A percentile compares a stretch with the other conserved stretches of the same genome.
Evolutionary conservation across 2,888 invertebrate species (phyloP).

Genomic region (Carterocephalus palaemon): DNA sequence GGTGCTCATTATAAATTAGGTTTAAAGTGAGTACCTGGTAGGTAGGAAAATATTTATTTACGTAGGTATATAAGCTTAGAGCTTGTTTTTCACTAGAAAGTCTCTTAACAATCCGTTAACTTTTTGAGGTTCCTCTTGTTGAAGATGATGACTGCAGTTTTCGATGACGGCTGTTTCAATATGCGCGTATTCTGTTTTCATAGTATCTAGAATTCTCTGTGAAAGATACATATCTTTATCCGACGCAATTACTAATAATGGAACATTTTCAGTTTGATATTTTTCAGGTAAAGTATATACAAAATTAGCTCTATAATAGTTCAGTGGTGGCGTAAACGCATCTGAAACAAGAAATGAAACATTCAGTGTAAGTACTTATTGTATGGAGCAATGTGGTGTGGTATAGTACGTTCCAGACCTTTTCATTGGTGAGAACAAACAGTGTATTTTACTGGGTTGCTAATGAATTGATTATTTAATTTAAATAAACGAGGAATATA

Average conservation of each 20-base stretch:
- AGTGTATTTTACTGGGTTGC: too few relatives aligned
- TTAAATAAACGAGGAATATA: too few relatives aligned
- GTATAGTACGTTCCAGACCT: too few relatives aligned
- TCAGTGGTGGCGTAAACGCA: slow-evolving; percentile 74
- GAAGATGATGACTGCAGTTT: slow-evolving; percentile 73
- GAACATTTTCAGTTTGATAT: slow-evolving; percentile 51
- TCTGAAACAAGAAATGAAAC: slow-evolving; percentile 50
- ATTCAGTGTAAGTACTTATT: too few relatives aligned
- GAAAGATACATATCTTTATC: slow-evolving; percentile 63
- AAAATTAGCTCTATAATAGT: slow-evolving; percentile 78
- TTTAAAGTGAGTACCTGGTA: too few relatives aligned
- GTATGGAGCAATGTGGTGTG: too few relatives aligned
- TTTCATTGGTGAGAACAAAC: too few relatives aligned
- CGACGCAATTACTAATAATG: slow-evolving; percentile 65
- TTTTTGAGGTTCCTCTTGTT: slow-evolving; percentile 75
- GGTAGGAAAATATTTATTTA: too few relatives aligned
- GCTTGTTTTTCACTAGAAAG: slow-evolving; percentile 57
- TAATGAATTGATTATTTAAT: too few relatives aligned
- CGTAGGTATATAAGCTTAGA: too few relatives aligned
- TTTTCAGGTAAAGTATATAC: slow-evolving; percentile 41
- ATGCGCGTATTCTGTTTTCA: slow-evolving; percentile 60
- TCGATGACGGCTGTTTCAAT: slow-evolving; percentile 65
- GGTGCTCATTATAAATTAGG: too few relatives aligned
- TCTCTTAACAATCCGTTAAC: slow-evolving; percentile 73
- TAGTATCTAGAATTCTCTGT: slow-evolving; percentile 42